phyloP scores from a whole-genome alignment of 2,797 vertebrate species.

The Euphonia xanthogaster region DNA sequence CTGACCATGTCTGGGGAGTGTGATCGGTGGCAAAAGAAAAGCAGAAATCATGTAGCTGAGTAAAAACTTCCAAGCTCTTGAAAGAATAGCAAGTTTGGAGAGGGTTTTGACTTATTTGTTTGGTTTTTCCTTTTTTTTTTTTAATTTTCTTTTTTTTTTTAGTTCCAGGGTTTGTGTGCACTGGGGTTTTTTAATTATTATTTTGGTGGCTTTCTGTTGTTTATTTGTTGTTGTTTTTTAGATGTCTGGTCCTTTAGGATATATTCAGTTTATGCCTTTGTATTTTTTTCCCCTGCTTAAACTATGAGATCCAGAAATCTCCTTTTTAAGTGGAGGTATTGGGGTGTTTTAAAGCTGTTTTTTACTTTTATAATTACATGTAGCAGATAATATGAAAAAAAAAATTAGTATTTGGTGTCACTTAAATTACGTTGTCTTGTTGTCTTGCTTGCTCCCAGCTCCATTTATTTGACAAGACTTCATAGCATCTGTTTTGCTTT shows the following conservation, averaged over 20 bases:
- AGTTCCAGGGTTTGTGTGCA: accelerated
- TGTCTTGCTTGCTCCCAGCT: not conserved
- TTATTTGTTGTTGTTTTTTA: not conserved
- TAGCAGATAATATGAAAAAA: not conserved
- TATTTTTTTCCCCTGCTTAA: not conserved
- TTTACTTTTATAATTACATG: not conserved
- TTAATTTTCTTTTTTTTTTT: not conserved
- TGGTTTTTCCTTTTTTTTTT: not conserved
- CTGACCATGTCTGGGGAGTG: not conserved
- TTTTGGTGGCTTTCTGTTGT: not conserved
- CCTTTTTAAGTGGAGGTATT: not conserved
- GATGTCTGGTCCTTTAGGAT: not conserved
- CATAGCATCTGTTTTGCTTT: not conserved
- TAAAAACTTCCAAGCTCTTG: not conserved
- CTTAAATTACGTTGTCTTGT: not conserved
- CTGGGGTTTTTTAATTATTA: not conserved
- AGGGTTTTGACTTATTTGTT: not conserved
- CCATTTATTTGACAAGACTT: not conserved
- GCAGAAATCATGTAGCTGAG: not conserved
- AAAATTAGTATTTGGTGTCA: not conserved
- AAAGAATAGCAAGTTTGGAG: not conserved
- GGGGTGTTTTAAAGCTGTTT: not conserved
- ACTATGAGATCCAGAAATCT: not conserved
- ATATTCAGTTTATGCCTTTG: not conserved
- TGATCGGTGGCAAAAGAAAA: not conserved